Evolutionary conservation across 2,888 invertebrate genomes (phyloP).

Genomic region (Tetanocera ferruginea): DNA sequence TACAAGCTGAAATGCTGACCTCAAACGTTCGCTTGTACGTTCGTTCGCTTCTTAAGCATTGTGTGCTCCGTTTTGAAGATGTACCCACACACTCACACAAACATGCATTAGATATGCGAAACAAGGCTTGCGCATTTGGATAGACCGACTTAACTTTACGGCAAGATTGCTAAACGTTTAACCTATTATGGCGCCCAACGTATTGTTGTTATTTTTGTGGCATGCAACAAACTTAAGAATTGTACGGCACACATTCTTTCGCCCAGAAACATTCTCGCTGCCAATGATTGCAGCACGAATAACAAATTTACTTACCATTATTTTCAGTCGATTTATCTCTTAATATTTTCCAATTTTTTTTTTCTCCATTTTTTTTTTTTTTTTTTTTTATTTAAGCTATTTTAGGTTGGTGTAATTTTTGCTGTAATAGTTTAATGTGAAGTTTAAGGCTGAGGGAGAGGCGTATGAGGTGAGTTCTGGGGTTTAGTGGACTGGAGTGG

Average conservation of each 20-base stretch:
- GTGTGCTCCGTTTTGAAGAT: background rate
- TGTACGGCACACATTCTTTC: background rate
- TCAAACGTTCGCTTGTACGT: background rate
- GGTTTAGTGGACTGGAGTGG: background rate
- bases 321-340: constrained; percentile 29
- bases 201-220: background rate
- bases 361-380: background rate
- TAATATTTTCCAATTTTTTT: background rate
- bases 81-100: background rate
- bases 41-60: background rate
- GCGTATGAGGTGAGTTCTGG: background rate
- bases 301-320: constrained; percentile 33
- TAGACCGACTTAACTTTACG: background rate
- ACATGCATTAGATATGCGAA: background rate
- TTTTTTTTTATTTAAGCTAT: background rate
- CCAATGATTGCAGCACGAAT: constrained; percentile 33
- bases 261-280: background rate
- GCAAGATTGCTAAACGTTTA: constrained; percentile 1
- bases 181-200: constrained; percentile 32
- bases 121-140: background rate
- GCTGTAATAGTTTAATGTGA: constrained; percentile 2
- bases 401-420: constrained; percentile 15
- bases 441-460: background rate
- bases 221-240: background rate
- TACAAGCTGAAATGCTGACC: constrained; percentile 11